phyloP scores from a whole-genome alignment of 2,888 invertebrate species.

The Pterostichus madidus region DNA sequence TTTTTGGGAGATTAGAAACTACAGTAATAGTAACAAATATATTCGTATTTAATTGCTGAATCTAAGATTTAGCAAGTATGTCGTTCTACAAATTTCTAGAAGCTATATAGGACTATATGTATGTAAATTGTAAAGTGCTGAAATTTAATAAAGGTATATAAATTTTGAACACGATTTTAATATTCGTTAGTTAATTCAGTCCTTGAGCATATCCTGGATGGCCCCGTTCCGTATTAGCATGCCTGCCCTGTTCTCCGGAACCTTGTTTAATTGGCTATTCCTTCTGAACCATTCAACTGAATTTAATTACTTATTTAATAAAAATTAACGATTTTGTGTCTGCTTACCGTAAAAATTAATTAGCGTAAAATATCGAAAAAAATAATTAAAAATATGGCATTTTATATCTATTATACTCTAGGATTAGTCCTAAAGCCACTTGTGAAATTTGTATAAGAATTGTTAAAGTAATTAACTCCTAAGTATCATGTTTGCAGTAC shows the following conservation, averaged over 20 bases:
- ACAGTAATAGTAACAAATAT: too few species aligned
- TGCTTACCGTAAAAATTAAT: constrained; percentile 61
- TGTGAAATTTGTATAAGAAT: constrained; percentile 49
- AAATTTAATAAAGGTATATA: not conserved
- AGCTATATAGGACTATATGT: not conserved
- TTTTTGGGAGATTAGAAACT: too few species aligned
- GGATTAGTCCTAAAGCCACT: constrained; percentile 38
- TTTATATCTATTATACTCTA: constrained; percentile 31
- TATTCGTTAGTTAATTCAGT: constrained; percentile 32
- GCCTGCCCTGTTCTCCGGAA: constrained; percentile 18
- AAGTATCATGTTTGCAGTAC: constrained; percentile 48
- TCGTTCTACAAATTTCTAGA: too few species aligned
- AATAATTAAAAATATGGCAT: constrained; percentile 59
- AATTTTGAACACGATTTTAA: not conserved
- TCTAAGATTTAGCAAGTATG: too few species aligned
- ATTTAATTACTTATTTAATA: constrained; percentile 62
- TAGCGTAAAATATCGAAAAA: constrained; percentile 62
- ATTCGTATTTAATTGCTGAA: too few species aligned
- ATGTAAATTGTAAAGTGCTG: not conserved
- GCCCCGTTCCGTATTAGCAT: constrained; percentile 11
- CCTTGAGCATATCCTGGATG: constrained; percentile 60
- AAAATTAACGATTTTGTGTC: constrained; percentile 63
- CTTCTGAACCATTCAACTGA: constrained; percentile 41
- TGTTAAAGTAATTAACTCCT: constrained; percentile 45
- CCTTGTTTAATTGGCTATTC: constrained; percentile 34